phyloP scores from a whole-genome alignment of 2,797 vertebrate species.

The Ptychobarbus kaznakovi region DNA sequence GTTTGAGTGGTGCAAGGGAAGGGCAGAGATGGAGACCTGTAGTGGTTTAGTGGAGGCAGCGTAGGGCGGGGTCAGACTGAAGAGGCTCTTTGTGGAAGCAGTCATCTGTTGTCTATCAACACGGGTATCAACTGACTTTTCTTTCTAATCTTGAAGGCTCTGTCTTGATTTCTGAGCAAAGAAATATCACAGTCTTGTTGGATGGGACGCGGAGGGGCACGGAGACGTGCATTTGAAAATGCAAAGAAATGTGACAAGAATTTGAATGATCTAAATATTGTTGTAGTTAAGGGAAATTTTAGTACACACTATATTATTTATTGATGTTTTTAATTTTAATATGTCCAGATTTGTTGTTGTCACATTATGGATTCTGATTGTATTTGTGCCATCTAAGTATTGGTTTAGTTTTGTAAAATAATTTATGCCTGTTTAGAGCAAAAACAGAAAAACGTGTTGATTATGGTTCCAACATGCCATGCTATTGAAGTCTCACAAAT shows the following conservation, averaged over 20 bases:
- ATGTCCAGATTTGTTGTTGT: not conserved
- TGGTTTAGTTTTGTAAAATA: not conserved
- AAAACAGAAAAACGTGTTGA: not conserved
- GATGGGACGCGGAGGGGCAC: not conserved
- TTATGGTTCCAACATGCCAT: not conserved
- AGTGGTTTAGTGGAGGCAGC: not conserved
- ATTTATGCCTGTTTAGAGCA: not conserved
- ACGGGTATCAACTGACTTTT: not conserved
- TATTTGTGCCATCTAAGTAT: not conserved
- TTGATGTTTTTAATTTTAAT: not conserved
- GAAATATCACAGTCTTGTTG: not conserved
- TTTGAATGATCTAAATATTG: too few relatives aligned
- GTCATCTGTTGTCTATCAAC: not conserved
- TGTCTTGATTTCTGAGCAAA: not conserved
- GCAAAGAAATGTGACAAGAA: too few relatives aligned
- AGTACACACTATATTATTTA: not conserved
- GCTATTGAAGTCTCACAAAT: not conserved
- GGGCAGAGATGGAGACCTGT: not conserved
- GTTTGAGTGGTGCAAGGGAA: not conserved
- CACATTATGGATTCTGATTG: not conserved
- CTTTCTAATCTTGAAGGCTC: not conserved
- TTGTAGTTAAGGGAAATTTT: not conserved
- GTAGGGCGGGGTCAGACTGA: conserved; percentile 11
- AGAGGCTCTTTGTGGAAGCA: conserved; percentile 23
- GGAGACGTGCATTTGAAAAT: not conserved